These are phyloP conservation scores for Enteromius radiatus DNA, from an alignment of 2,797 vertebrate species.

Conservation along the genomic window DNA sequence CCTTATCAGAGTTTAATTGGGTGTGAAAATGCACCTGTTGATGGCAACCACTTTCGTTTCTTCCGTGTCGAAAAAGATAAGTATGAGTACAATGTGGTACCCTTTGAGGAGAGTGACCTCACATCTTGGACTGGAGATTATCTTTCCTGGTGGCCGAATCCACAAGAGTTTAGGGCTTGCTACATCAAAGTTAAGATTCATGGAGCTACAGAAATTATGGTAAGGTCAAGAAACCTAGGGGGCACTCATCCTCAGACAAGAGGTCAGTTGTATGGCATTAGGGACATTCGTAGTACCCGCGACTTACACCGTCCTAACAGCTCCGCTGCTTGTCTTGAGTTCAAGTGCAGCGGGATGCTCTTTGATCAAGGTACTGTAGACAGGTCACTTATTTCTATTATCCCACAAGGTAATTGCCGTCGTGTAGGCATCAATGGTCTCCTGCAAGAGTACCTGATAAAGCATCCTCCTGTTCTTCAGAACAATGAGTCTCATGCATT, in stretches of 20 bases:
- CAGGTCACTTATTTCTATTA: slow-evolving; percentile 86
- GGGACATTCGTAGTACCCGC: slow-evolving; percentile 91
- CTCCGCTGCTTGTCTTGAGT: slow-evolving; percentile 92
- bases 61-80: slow-evolving; percentile 94
- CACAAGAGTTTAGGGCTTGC: slow-evolving; percentile 96
- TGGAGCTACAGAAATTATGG: slow-evolving; percentile 91
- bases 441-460: slow-evolving; percentile 88
- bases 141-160: slow-evolving; percentile 98
- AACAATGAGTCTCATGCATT: slow-evolving; percentile 84
- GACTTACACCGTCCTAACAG: slow-evolving; percentile 77
- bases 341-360: slow-evolving; percentile 97
- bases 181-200: slow-evolving; percentile 93
- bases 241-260: slow-evolving; percentile 86
- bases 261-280: slow-evolving; percentile 90
- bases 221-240: slow-evolving; percentile 87
- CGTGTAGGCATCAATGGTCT: slow-evolving; percentile 83
- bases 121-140: slow-evolving; percentile 93
- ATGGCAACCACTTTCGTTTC: slow-evolving; percentile 92
- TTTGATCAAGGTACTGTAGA: slow-evolving; percentile 90
- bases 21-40: slow-evolving; percentile 86
- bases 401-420: slow-evolving; percentile 90
- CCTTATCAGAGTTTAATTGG: slow-evolving; percentile 85
- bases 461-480: slow-evolving; percentile 84
- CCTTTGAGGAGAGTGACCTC: slow-evolving; percentile 90
- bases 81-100: slow-evolving; percentile 95